Conservation (phyloP, 1,140 invertebrate species). For the Pinna nobilis region DNA sequence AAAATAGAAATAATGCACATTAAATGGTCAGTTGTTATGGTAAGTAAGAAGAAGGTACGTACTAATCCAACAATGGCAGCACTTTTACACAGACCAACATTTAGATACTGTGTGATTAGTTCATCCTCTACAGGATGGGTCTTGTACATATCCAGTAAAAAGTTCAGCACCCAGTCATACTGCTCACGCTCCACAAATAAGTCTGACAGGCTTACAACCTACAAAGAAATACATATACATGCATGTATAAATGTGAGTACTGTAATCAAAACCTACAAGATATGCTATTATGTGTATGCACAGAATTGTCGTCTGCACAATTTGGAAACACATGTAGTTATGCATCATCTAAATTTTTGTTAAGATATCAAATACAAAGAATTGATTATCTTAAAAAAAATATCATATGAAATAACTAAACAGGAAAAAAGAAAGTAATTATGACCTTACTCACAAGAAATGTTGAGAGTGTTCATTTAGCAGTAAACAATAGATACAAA, state of each 20-base stretch:
- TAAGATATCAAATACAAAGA: too few relatives aligned
- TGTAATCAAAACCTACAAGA: too few relatives aligned
- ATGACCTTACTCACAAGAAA: too few relatives aligned
- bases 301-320: too few relatives aligned
- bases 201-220: constrained; percentile 80
- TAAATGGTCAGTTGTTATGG: not conserved
- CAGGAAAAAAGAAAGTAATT: not conserved
- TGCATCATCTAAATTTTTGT: too few relatives aligned
- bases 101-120: constrained; percentile 82
- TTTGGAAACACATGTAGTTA: too few relatives aligned
- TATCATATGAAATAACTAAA: not conserved
- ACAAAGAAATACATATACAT: constrained; percentile 18
- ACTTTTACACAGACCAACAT: constrained; percentile 83
- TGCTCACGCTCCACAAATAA: constrained; percentile 83
- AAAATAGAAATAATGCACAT: not conserved
- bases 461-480: too few relatives aligned
- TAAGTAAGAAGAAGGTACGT: constrained; percentile 35
- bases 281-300: too few relatives aligned
- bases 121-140: constrained; percentile 82
- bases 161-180: constrained; percentile 84
- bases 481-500: too few relatives aligned
- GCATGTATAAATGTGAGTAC: too few relatives aligned
- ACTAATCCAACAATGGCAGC: constrained; percentile 79
- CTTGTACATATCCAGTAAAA: constrained; percentile 80
- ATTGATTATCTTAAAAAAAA: not conserved